Base-by-base conservation (phyloP, 1,140 invertebrate species). In the Eriocheir sinensis region DNA sequence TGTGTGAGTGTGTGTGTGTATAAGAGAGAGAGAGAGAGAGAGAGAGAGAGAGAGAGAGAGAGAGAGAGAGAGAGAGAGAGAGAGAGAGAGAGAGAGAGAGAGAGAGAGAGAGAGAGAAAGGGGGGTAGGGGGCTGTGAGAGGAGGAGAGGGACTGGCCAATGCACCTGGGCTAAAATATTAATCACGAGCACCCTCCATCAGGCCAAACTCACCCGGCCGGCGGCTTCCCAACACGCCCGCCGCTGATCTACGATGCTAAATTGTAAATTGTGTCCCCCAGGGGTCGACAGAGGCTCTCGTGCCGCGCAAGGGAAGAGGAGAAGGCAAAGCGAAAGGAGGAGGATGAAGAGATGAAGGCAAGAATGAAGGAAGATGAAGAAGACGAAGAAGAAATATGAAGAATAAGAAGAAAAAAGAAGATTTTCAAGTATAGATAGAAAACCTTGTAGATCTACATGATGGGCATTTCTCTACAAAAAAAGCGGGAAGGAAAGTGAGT, bases 131-230 rank as follows among this genome's bases (percentile, higher is more conserved):
- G 81, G 36, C 30, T 6, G 83, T 34, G 15, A 34, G 30, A 30
- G 36, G 8, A 30, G 81, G 40, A 36, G 88, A 44, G 81, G 91
- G 81, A 41, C 81, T 53, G 91, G 80, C 91, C 91, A 92, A 85
- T 93, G 91, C 91, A 93, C 80, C 91, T 85, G 91, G 91, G 91
- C 40, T 93, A 53, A 86, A 93, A 83, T 86, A 93, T 85, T 93
- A 85, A 93, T 93, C 91, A 93, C 91, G 41, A n/a, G 17, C 30
- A 83, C 41, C 41, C 60, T 93, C 91, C 91, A 93, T 93, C 91
- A 93, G 81, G 89, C 44, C 32, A 44, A 41, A 90, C 89, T 27
- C 89, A 41, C 89, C 89, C 72, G 21, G 85, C 88, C 81, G 81
- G 30, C 9, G 38, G 81, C 81, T 41, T 85, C 81, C 34, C 81